Evolutionary conservation across 2,113 vertebrate genomes (phyloP).

Genomic region (Mungos mungo): DNA sequence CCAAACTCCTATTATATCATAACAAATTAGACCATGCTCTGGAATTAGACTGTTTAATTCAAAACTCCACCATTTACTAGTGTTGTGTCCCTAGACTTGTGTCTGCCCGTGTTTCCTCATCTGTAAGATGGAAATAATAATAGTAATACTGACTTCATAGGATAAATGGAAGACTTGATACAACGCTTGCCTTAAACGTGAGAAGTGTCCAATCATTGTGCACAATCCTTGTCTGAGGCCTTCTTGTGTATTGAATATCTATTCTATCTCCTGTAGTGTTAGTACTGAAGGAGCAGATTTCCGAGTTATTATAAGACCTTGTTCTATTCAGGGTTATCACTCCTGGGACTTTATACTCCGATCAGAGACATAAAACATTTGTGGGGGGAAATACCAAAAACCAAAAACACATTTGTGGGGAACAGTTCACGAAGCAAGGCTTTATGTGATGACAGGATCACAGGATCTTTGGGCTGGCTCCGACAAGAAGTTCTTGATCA

Average conservation of each 20-base stretch:
- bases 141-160: background rate
- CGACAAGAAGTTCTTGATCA: background rate
- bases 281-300: background rate
- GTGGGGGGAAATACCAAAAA: background rate
- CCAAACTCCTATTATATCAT: background rate
- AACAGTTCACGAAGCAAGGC: background rate
- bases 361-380: background rate
- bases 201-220: accelerated
- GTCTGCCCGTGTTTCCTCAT: background rate
- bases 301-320: background rate
- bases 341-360: background rate
- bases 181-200: background rate
- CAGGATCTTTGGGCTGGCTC: background rate
- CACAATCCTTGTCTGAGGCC: too few species aligned
- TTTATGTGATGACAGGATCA: background rate
- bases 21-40: background rate
- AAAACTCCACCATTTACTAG: background rate
- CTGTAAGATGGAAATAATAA: background rate
- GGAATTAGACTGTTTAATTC: background rate
- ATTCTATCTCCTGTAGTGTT: accelerated
- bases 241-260: background rate
- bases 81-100: background rate
- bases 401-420: background rate
- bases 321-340: background rate
- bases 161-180: background rate